phyloP scores from a whole-genome alignment of 37 sponge, comb jelly and placozoan species.

The Amphimedon queenslandica region DNA sequence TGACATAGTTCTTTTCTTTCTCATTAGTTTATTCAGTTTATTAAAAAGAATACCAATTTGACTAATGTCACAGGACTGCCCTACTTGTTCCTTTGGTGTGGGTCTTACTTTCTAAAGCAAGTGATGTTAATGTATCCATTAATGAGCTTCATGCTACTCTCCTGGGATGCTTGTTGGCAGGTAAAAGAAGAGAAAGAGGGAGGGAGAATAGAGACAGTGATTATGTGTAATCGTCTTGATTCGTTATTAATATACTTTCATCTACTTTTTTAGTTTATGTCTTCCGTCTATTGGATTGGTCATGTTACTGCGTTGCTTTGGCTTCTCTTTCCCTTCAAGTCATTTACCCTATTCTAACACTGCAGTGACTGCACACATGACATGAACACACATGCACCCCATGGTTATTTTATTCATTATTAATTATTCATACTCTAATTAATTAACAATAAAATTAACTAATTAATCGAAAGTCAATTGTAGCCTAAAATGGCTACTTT shows the following conservation, averaged over 20 bases:
- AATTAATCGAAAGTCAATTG: too few relatives aligned
- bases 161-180: conserved; percentile 42
- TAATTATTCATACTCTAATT: not conserved
- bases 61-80: conserved; percentile 11
- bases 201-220: not conserved
- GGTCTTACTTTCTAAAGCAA: conserved; percentile 24
- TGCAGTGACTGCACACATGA: not conserved
- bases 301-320: conserved; percentile 25
- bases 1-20: not conserved
- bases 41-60: conserved; percentile 8
- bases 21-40: conserved; percentile 22
- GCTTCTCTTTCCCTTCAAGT: not conserved
- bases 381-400: not conserved
- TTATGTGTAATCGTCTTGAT: not conserved
- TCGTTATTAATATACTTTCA: not conserved
- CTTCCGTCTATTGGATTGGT: conserved; percentile 49
- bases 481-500: conserved; percentile 28
- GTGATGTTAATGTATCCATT: conserved; percentile 50
- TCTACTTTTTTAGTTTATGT: conserved; percentile 47
- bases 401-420: not conserved
- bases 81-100: conserved; percentile 16
- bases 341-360: too few relatives aligned
- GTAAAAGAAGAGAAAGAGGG: conserved; percentile 10
- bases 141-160: conserved; percentile 51
- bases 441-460: not conserved